These are phyloP conservation scores for Casuarius casuarius DNA, from an alignment of 2,113 vertebrate genomes.

Conservation along the genomic window DNA sequence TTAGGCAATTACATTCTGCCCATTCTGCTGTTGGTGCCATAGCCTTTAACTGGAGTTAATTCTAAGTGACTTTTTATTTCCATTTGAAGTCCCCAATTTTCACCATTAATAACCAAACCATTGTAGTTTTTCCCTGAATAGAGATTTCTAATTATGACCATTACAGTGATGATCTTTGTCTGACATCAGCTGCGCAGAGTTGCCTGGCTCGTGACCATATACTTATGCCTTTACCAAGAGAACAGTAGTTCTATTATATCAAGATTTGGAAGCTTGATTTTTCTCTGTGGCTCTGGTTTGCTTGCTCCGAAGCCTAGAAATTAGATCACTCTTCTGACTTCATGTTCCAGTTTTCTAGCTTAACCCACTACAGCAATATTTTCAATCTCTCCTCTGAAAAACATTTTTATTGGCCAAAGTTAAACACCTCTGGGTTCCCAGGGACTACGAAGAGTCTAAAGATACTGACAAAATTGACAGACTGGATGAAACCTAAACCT, in stretches of 20 bases:
- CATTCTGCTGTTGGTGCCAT: not conserved
- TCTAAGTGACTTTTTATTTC: not conserved
- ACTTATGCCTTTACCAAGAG: not conserved
- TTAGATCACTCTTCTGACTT: not conserved
- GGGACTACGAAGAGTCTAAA: not conserved
- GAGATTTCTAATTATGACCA: not conserved
- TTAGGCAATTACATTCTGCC: not conserved
- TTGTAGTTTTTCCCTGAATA: not conserved
- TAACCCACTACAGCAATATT: not conserved
- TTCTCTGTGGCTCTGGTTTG: constrained; percentile 15
- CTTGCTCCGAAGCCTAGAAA: not conserved
- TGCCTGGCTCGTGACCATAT: not conserved
- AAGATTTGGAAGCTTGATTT: not conserved
- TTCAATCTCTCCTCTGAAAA: not conserved
- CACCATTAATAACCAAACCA: not conserved
- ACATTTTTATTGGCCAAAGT: not conserved
- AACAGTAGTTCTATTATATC: not conserved
- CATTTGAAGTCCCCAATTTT: not conserved
- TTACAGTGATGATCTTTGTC: not conserved
- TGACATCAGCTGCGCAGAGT: not conserved
- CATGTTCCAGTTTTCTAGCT: not conserved
- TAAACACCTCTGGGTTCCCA: not conserved
- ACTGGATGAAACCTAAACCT: not conserved
- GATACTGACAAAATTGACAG: not conserved
- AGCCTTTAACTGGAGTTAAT: not conserved